phyloP scores from a whole-genome alignment of 2,797 vertebrate genomes.

The Molossus molossus region DNA sequence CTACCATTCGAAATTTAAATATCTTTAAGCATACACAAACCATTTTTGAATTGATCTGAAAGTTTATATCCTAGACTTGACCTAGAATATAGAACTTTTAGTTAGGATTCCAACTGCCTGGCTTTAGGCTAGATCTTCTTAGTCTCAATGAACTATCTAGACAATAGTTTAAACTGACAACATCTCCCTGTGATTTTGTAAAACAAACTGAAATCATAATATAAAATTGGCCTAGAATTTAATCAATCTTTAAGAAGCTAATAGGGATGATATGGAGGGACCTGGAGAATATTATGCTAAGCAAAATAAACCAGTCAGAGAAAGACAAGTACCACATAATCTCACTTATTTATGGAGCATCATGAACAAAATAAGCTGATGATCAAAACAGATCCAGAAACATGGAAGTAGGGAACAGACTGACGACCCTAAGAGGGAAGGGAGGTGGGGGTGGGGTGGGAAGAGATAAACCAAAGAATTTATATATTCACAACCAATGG shows the following conservation, averaged over 20 bases:
- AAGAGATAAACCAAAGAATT: too few species aligned
- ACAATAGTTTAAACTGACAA: not conserved
- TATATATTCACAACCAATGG: too few species aligned
- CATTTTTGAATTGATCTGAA: not conserved
- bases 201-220: not conserved
- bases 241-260: constrained; percentile 13
- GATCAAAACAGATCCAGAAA: too few species aligned
- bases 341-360: too few species aligned
- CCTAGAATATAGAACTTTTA: not conserved
- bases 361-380: too few species aligned
- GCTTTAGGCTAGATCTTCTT: not conserved
- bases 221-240: not conserved
- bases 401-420: too few species aligned
- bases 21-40: not conserved
- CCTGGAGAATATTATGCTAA: too few species aligned
- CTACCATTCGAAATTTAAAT: not conserved
- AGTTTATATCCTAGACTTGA: not conserved
- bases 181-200: not conserved
- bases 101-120: not conserved
- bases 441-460: too few species aligned
- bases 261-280: not conserved
- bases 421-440: too few species aligned
- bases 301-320: too few species aligned
- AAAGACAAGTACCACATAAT: too few species aligned
- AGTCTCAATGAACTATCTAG: not conserved